Evolutionary conservation across 2,113 vertebrate species (phyloP), one percentile per base, ranked within the genome.

Genomic region (Dasyprocta punctata): DNA sequence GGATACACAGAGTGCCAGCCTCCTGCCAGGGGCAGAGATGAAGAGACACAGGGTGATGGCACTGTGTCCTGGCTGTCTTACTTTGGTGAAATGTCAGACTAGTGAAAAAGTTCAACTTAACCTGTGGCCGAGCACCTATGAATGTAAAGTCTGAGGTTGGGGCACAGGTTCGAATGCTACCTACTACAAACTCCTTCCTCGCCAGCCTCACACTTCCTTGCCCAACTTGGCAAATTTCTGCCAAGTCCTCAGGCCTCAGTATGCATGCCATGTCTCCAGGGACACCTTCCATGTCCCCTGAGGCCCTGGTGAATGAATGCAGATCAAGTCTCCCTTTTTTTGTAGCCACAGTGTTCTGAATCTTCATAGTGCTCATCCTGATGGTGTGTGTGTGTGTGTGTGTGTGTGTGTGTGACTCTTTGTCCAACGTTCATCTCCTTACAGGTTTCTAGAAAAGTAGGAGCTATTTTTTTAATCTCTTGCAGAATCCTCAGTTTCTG

Each of bases 1-100:
- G 6, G 67, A 4, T 3, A 12, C 7, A 5, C 20, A 5, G 6
- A 20, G 33, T 4, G 4, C 22, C n/a, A 17, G 4, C 3, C 4
- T 16, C 63, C 14, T 0, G 8, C 28, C 41, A 38, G 86, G 41
- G 38, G 20, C 78, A 73, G 36, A 75, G 20, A 60, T 9, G 20
- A 36, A 49, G 71, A 49, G 6, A 33, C 22, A 19, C 20, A 47
- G 30, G 36, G 33, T 49, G n/a, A 24, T 38, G 41, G 10, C 49
- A 44, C 4, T 24, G 44, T 47, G 20, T 33, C 16, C 52, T 89
- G 44, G 73, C 36, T 63, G 12, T 75, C 77, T 86, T 65, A 33
- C 67, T 20, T 86, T 47, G 60, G 77, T 24, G 56, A 94, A 88
- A 30, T 38, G 3, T 9, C 19, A 61, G 3, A 14, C 36, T 20